These are phyloP conservation scores for Darevskia mixta DNA, from an alignment of 2,797 vertebrate genomes.

Conservation along the genomic window DNA sequence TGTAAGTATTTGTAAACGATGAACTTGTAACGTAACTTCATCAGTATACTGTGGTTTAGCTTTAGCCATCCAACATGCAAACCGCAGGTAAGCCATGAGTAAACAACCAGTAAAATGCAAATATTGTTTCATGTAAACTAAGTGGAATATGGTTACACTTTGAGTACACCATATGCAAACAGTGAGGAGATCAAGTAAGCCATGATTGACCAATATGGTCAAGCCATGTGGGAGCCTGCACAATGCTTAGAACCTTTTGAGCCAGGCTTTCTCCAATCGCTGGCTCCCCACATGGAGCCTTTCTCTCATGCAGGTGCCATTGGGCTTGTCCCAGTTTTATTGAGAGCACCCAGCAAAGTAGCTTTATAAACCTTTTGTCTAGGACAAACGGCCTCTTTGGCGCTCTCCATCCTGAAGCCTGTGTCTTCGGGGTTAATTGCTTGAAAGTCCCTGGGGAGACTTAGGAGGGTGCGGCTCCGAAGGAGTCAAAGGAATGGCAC, in stretches of 20 bases:
- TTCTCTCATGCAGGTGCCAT: conserved; percentile 38
- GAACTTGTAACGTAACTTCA: conserved; percentile 26
- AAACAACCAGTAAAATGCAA: conserved; percentile 24
- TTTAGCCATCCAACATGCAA: conserved; percentile 33
- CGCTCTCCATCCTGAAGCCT: conserved; percentile 12
- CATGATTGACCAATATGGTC: conserved; percentile 22
- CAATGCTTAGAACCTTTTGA: conserved; percentile 25
- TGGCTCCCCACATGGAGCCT: conserved; percentile 15
- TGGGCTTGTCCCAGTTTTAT: conserved; percentile 46
- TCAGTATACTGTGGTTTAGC: conserved; percentile 31
- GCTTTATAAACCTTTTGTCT: conserved; percentile 25
- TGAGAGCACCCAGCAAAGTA: conserved; percentile 48
- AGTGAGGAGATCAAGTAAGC: conserved; percentile 25
- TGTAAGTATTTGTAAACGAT: conserved; percentile 21
- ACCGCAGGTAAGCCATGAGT: conserved; percentile 22
- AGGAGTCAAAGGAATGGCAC: background rate
- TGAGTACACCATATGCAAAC: conserved; percentile 38
- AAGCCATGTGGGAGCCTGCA: conserved; percentile 28
- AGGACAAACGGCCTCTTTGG: background rate
- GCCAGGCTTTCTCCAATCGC: conserved; percentile 18
- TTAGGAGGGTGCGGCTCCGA: conserved; percentile 32
- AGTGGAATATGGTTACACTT: conserved; percentile 36
- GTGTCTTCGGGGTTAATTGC: conserved; percentile 23
- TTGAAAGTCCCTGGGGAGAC: conserved; percentile 30
- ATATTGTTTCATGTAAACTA: conserved; percentile 33